Base-by-base conservation (phyloP, 2,797 vertebrate genomes). In the Eleutherodactylus coqui region DNA sequence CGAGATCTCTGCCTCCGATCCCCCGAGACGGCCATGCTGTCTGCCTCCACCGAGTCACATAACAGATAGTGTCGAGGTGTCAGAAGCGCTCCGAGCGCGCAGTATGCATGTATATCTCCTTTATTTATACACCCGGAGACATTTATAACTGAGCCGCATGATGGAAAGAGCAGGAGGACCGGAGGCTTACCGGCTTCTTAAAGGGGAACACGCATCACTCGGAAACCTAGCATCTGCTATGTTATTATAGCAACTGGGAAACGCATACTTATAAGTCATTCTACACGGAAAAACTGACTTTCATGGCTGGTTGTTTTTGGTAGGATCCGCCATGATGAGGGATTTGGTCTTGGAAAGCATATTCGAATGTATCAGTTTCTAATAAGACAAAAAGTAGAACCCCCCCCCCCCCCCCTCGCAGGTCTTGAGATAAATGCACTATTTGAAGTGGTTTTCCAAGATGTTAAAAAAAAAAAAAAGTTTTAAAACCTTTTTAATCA, bases 1-100 rank as follows among this genome's bases (percentile, higher is more conserved):
- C 36, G 2, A 82, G 38, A 69, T 55, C 53, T 55, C 62, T 78
- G 60, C 83, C 17, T 41, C 58, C 10, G 32, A 19, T 86, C 85
- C 72, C 85, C 53, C n/a, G 85, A 81, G 78, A 55, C 55, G 27
- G n/a, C 78, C 69, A 49, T 62, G 32, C 85, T 86, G 85, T 86
- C 69, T 86, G 49, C 32, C 47, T 62, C 41, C 34, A 79, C 38
- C 75, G 75, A 75, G 64, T 49, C 78, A 75, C 79, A 81, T 86
- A 67, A 77, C 73, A 62, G 75, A 85, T 55, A 79, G 76, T 69
- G 75, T 70, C 38, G 76, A 83, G 69, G 69, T 83, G 81, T 83
- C 81, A 45, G 67, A 53, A 43, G 67, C 55, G 36, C 67, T 72
- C 69, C 67, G 14, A 32, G 29, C 36, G 21, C n/a, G 9, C 49